Evolutionary conservation across 2,113 vertebrate species (phyloP).

Genomic region (Petromus typicus): DNA sequence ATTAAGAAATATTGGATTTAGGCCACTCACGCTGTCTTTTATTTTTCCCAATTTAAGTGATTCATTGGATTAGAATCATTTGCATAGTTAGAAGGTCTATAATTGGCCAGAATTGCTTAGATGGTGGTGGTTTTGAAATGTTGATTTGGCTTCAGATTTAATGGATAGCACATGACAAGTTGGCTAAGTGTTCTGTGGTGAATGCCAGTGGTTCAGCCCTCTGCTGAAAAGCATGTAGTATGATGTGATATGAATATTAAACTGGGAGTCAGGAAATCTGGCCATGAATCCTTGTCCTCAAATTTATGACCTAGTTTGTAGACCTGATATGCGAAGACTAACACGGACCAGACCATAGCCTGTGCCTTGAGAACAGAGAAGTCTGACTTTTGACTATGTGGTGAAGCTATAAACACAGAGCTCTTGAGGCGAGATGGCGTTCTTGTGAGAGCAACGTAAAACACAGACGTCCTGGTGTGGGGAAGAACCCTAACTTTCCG

Average conservation of each 20-base stretch:
- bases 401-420: no score
- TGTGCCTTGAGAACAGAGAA: no score
- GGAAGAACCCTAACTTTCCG: no score
- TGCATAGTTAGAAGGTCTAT: background rate
- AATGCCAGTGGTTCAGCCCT: background rate
- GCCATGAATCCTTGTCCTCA: background rate
- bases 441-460: no score
- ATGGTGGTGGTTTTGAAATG: background rate
- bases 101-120: conserved; percentile 11
- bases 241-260: background rate
- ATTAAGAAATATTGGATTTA: conserved; percentile 6
- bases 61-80: background rate
- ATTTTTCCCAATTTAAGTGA: conserved; percentile 1
- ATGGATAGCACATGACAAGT: background rate
- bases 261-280: background rate
- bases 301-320: background rate
- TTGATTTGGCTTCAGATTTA: background rate
- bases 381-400: no score
- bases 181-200: background rate
- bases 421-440: no score
- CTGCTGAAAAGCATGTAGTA: background rate
- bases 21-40: conserved; percentile 8
- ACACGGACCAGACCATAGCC: no score
- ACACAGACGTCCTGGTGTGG: no score
- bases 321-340: no score